phyloP scores from a whole-genome alignment of 2,888 invertebrate species.

The Nesidiocoris tenuis region DNA sequence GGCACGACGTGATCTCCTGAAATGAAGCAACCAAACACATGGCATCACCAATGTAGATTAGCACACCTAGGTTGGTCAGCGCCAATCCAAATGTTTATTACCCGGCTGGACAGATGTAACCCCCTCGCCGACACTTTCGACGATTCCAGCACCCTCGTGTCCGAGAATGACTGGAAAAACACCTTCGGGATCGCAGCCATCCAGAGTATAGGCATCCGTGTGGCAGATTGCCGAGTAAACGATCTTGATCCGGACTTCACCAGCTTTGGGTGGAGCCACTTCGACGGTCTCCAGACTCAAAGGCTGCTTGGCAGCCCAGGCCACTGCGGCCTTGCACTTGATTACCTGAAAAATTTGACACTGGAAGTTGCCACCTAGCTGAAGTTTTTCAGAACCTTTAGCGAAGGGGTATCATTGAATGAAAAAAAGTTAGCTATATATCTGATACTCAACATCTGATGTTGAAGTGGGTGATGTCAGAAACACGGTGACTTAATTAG shows the following conservation, averaged over 20 bases:
- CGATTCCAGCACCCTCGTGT: constrained; percentile 78
- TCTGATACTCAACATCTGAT: too few relatives aligned
- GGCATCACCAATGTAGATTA: constrained; percentile 5
- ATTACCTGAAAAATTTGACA: constrained; percentile 58
- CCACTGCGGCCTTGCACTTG: constrained; percentile 91
- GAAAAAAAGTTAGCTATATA: too few relatives aligned
- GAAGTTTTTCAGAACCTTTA: too few relatives aligned
- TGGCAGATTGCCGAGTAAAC: constrained; percentile 84
- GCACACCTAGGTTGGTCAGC: too few relatives aligned
- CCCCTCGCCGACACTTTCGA: constrained; percentile 52
- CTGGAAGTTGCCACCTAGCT: background rate
- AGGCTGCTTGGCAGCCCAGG: constrained; percentile 91
- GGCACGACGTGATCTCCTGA: constrained; percentile 94
- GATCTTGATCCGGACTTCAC: constrained; percentile 85
- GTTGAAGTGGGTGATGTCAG: too few relatives aligned
- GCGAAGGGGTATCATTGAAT: too few relatives aligned
- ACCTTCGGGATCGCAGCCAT: constrained; percentile 87
- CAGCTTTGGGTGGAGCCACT: constrained; percentile 89
- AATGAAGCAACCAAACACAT: too few relatives aligned
- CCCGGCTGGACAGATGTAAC: constrained; percentile 76
- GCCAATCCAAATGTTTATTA: too few relatives aligned
- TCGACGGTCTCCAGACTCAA: constrained; percentile 86
- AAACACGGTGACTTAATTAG: too few relatives aligned
- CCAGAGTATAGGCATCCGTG: constrained; percentile 87
- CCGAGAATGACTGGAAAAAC: constrained; percentile 90